Evolutionary conservation across 23 tunicate genomes (phyloP).

Genomic region (Ciona savignyi): DNA sequence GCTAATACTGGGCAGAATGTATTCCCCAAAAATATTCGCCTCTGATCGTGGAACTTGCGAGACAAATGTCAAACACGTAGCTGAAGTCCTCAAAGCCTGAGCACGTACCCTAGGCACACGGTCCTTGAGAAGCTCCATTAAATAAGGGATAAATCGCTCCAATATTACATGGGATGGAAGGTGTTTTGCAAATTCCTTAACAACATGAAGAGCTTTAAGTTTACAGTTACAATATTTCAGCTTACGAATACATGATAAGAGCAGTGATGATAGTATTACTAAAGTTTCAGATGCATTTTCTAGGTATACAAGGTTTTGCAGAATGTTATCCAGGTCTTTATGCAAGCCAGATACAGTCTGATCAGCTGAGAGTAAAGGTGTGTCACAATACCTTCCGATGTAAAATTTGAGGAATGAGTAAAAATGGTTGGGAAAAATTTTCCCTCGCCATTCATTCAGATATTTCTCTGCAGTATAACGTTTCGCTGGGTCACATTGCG

Average conservation of each 20-base stretch:
- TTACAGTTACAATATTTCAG: conserved; percentile 62
- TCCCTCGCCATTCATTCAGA: conserved; percentile 58
- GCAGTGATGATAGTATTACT: conserved; percentile 46
- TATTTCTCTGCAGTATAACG: conserved; percentile 78
- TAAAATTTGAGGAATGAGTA: conserved; percentile 63
- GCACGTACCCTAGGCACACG: conserved; percentile 58
- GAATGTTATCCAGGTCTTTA: conserved; percentile 34
- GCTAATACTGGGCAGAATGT: conserved; percentile 68
- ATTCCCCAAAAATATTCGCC: conserved; percentile 65
- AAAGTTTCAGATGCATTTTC: conserved; percentile 46
- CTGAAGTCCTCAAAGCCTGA: conserved; percentile 47
- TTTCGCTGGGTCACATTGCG: conserved; percentile 54
- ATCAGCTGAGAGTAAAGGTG: conserved; percentile 83
- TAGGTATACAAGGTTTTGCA: conserved; percentile 21
- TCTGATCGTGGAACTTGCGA: conserved; percentile 54
- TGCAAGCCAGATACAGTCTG: conserved; percentile 49
- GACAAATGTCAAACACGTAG: conserved; percentile 61
- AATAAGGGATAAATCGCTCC: conserved; percentile 81
- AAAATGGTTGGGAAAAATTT: conserved; percentile 71
- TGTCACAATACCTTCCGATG: conserved; percentile 75
- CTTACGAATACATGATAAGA: conserved; percentile 59
- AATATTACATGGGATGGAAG: conserved; percentile 51
- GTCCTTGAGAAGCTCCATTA: conserved; percentile 54
- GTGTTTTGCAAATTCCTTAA: conserved; percentile 63
- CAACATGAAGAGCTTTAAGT: conserved; percentile 57